A percentile compares a stretch with the other conserved stretches of the same genome.
phyloP scores from a whole-genome alignment of 2,797 vertebrate species.

The Parauchenoglanis punctatus region DNA sequence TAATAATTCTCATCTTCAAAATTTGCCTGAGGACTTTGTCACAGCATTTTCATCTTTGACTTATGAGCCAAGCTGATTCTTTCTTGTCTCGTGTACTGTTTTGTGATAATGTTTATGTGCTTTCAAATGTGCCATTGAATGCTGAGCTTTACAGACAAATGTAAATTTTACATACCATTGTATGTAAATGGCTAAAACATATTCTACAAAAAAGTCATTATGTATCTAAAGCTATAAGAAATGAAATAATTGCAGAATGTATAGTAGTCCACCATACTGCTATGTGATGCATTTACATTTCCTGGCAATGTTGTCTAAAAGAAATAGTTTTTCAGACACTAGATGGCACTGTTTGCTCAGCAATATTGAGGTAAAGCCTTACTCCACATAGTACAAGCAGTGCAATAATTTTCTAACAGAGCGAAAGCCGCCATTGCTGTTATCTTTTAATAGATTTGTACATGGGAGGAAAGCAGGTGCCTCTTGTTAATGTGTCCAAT shows the following conservation, averaged over 20 bases:
- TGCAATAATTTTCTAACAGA: slow-evolving; percentile 84
- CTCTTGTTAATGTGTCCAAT: slow-evolving; percentile 86
- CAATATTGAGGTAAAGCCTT: slow-evolving; percentile 62
- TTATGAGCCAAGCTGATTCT: slow-evolving; percentile 41
- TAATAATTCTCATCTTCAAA: slow-evolving; percentile 52
- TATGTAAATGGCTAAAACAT: not conserved
- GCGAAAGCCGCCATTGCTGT: slow-evolving; percentile 77
- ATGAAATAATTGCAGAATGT: not conserved
- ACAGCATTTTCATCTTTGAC: slow-evolving; percentile 45
- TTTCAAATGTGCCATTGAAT: not conserved
- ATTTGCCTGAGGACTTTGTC: slow-evolving; percentile 40
- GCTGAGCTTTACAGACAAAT: not conserved
- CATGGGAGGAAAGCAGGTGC: slow-evolving; percentile 80
- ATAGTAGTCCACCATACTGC: not conserved
- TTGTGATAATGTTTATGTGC: slow-evolving; percentile 10
- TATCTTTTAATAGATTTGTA: slow-evolving; percentile 90
- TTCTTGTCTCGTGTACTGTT: slow-evolving; percentile 40
- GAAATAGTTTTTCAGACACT: slow-evolving; percentile 66
- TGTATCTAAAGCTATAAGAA: not conserved
- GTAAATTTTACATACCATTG: not conserved
- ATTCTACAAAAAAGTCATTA: not conserved
- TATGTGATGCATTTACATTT: not conserved
- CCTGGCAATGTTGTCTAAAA: not conserved
- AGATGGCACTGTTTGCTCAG: slow-evolving; percentile 87
- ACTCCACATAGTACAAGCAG: slow-evolving; percentile 69